Percentiles rank a stretch among this genome's conserved stretches.
Evolutionary conservation across 2,888 invertebrate species (phyloP).

Genomic region (Agriopis leucophaearia): DNA sequence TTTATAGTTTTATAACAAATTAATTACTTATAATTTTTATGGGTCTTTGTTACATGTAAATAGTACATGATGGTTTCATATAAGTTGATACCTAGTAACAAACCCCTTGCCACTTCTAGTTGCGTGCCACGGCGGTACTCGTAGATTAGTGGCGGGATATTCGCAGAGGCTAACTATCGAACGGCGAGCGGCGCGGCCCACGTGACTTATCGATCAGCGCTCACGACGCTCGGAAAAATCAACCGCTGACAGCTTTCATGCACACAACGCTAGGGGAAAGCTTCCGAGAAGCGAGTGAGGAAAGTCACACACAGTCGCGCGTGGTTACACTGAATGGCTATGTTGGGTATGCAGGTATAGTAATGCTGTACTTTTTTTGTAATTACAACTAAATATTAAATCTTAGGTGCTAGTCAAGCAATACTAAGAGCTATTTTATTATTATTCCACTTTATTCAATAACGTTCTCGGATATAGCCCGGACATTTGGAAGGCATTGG

Average conservation of each 20-base stretch:
- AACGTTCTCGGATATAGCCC: too few relatives aligned
- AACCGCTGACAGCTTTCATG: slow-evolving; percentile 81
- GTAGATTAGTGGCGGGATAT: slow-evolving; percentile 77
- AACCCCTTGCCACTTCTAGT: slow-evolving; percentile 18
- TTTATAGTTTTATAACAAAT: too few relatives aligned
- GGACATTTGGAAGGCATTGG: too few relatives aligned
- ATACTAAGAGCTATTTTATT: too few relatives aligned
- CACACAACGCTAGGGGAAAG: slow-evolving; percentile 10
- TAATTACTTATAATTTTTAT: too few relatives aligned
- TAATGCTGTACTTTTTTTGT: too few relatives aligned
- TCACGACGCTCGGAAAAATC: slow-evolving; percentile 86
- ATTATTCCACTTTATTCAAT: too few relatives aligned
- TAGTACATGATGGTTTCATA: neutral
- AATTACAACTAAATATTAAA: too few relatives aligned
- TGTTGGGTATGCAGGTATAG: slow-evolving; percentile 1
- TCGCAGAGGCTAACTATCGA: slow-evolving; percentile 80
- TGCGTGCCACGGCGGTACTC: slow-evolving; percentile 46
- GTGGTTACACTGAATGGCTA: neutral
- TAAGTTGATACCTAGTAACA: neutral
- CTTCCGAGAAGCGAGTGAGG: neutral
- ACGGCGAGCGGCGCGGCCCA: slow-evolving; percentile 71
- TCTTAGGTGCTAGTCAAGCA: too few relatives aligned
- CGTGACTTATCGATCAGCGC: slow-evolving; percentile 86
- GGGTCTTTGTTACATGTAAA: too few relatives aligned
- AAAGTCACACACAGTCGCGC: slow-evolving; percentile 1